These are phyloP conservation scores for Apistogramma diplotaenia DNA, from an alignment of 2,113 vertebrate genomes.

Conservation along the genomic window DNA sequence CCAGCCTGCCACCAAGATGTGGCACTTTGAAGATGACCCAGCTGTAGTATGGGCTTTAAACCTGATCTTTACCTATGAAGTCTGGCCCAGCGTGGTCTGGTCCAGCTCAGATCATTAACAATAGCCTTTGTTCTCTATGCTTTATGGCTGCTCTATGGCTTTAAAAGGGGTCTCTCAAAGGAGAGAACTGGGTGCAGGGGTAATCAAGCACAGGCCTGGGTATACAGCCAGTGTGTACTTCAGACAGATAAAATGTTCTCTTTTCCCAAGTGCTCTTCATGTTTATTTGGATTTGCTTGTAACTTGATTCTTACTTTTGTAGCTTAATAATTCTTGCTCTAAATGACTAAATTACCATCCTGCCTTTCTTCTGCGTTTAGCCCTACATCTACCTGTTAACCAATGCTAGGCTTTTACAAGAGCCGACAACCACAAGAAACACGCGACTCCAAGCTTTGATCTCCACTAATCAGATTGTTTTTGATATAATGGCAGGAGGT, in stretches of 20 bases:
- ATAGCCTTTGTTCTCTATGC: conserved; percentile 37
- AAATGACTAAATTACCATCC: background rate
- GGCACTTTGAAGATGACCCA: conserved; percentile 69
- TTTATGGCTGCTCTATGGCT: conserved; percentile 63
- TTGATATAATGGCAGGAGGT: conserved; percentile 22
- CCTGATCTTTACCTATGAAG: conserved; percentile 52
- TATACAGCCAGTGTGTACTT: background rate
- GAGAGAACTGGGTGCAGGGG: background rate
- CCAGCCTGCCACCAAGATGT: conserved; percentile 31
- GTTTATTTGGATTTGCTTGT: background rate
- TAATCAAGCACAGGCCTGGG: conserved; percentile 9
- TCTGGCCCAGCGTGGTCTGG: conserved; percentile 36
- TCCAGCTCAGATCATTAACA: conserved; percentile 65
- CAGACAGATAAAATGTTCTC: background rate
- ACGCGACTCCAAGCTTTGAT: conserved; percentile 42
- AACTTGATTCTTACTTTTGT: background rate
- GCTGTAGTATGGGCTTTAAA: conserved; percentile 69
- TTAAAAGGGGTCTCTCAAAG: conserved; percentile 61
- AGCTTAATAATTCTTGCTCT: background rate
- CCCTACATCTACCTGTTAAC: conserved; percentile 27
- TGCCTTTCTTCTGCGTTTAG: background rate
- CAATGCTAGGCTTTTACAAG: conserved; percentile 24
- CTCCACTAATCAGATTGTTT: conserved; percentile 43
- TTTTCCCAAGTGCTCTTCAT: background rate
- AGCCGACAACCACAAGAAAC: conserved; percentile 26